Base-by-base conservation (phyloP, 2,888 invertebrate species). In the Hyposoter dolosus region DNA sequence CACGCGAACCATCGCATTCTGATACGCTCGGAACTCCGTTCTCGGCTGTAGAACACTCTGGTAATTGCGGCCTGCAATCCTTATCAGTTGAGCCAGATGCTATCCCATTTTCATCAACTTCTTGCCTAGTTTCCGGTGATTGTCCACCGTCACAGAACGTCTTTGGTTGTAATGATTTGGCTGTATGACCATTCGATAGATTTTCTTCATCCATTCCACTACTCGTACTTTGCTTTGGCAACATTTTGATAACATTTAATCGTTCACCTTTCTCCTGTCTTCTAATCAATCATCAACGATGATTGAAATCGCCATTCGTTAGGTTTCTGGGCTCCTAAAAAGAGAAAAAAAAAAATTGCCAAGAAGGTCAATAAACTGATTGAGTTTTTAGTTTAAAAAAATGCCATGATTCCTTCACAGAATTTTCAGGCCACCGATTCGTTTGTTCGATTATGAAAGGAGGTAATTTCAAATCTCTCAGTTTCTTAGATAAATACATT, bases 231-330 rank as follows among this genome's bases (percentile, higher is more conserved):
- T 53, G 80, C 66, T 68, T 83, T 50, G 86, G 80, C 83, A 86
- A 81, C 83, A 81, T 86, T 71, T 80, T 19, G 77, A 63, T 74
- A 77, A 74, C 83, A 83, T 86, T 75, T 86, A 79, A 47, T 69
- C 17, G 28, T 3, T 82, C 23, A 28, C 28, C 7, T 43, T n/a
- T 4, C 6, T 35, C 65, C 19, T 66, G n/a, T 17, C 23, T 7
- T 23, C 17, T 23, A 35, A 45, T 45, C 9, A n/a, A 35, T 12
- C 47, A 32, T 56, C 72, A 47, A 32, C 23, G 6, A 43, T 12
- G 35, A 35, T 28, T 50, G 19, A 19, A 35, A 12, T 17, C 10
- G n/a, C 17, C 0, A 47, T 72, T 66, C 19, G 28, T 65, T 15
- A 60, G 0, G 35, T 50, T 69, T 45, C 40, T 56, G 15, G 12